Percentiles rank a stretch among this genome's conserved stretches.
Conservation (phyloP, 2,888 invertebrate genomes). For the Aethes cnicana region DNA sequence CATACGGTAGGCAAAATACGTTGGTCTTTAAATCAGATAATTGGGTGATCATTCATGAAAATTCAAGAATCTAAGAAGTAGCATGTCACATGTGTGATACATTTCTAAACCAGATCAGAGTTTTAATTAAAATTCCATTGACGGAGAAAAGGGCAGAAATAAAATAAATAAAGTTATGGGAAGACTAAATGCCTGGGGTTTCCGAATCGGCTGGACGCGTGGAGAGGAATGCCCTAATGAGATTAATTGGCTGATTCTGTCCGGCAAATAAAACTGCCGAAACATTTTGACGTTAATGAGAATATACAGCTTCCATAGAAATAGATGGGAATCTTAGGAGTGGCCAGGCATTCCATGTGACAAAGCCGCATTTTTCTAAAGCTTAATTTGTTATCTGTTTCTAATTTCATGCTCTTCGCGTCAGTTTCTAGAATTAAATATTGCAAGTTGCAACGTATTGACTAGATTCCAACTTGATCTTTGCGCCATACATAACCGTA, state of each 20-base stretch:
- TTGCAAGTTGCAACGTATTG: no score
- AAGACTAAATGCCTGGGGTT: constrained; percentile 40
- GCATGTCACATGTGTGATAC: constrained; percentile 12
- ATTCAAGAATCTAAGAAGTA: no score
- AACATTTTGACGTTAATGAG: constrained; percentile 68
- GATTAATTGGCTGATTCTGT: constrained; percentile 73
- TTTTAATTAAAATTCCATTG: constrained; percentile 74
- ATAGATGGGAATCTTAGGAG: constrained; percentile 32
- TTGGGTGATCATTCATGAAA: no score
- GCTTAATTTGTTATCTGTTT: no score
- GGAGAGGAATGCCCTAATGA: constrained; percentile 74
- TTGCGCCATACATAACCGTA: no score
- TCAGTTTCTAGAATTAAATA: no score
- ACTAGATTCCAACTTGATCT: no score
- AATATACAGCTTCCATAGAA: constrained; percentile 52
- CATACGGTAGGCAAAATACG: no score
- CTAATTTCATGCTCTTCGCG: no score
- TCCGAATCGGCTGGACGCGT: constrained; percentile 61
- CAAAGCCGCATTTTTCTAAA: not conserved
- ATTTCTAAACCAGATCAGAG: constrained; percentile 32
- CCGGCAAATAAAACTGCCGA: constrained; percentile 60
- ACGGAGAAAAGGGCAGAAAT: constrained; percentile 43
- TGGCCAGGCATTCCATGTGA: constrained; percentile 8
- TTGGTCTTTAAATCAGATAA: no score
- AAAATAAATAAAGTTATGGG: constrained; percentile 26